Conservation (phyloP, 2,888 invertebrate genomes). For the Melangyna quadrimaculata region DNA sequence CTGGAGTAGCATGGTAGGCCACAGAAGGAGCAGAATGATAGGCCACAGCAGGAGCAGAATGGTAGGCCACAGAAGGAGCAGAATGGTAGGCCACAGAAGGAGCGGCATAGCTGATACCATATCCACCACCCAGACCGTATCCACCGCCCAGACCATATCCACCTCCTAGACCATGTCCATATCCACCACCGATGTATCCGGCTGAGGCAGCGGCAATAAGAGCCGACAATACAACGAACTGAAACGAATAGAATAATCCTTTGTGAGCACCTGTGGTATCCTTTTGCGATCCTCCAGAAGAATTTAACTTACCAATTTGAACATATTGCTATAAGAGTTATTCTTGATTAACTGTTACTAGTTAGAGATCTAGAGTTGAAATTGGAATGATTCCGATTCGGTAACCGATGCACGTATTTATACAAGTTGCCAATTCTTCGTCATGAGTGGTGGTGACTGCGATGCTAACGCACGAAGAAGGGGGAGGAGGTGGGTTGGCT, state of each 20-base stretch:
- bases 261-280: background rate
- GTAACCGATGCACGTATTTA: constrained; percentile 78
- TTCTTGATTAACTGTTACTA: constrained; percentile 74
- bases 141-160: no score
- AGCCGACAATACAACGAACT: constrained; percentile 80
- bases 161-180: constrained; percentile 75
- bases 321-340: constrained; percentile 78
- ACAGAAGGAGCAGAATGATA: constrained; percentile 73
- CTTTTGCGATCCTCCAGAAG: constrained; percentile 68
- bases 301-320: constrained; percentile 80
- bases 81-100: no score
- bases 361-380: constrained; percentile 74
- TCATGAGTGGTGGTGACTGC: constrained; percentile 19
- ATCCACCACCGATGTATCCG: constrained; percentile 77
- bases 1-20: constrained; percentile 75
- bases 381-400: constrained; percentile 79
- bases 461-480: constrained; percentile 49
- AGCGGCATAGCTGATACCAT: constrained; percentile 74
- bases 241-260: constrained; percentile 43
- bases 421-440: constrained; percentile 74
- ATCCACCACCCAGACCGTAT: no score
- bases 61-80: constrained; percentile 73
- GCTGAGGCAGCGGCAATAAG: constrained; percentile 81
- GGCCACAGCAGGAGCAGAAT: constrained; percentile 76
- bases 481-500: constrained; percentile 18